These are phyloP conservation scores for Blennius ocellaris DNA, from an alignment of 2,113 vertebrate species.

Conservation along the genomic window DNA sequence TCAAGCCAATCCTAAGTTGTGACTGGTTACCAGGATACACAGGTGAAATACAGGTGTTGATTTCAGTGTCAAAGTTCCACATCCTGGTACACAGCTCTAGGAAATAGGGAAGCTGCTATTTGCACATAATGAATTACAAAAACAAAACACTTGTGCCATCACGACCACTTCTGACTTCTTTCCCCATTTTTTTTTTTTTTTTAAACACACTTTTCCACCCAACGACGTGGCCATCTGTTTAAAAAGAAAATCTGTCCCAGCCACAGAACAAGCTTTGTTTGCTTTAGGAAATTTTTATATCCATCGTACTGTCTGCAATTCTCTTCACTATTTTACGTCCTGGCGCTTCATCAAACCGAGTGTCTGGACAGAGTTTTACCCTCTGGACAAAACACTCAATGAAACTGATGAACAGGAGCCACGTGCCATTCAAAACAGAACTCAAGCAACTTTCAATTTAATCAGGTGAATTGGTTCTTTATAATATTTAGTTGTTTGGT, in stretches of 20 bases:
- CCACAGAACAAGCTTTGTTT: conserved; percentile 39
- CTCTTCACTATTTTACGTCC: conserved; percentile 30
- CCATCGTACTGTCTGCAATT: conserved; percentile 28
- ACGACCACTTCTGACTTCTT: background rate
- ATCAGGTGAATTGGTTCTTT: background rate
- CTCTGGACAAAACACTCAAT: conserved; percentile 43
- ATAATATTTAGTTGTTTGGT: background rate
- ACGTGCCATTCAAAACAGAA: background rate
- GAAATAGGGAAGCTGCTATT: background rate
- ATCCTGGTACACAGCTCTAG: background rate
- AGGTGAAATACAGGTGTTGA: conserved; percentile 14
- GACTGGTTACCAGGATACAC: background rate
- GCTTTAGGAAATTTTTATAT: conserved; percentile 27
- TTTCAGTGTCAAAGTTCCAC: background rate
- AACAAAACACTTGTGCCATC: background rate
- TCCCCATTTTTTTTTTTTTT: background rate
- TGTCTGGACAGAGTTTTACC: conserved; percentile 47
- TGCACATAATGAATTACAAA: conserved; percentile 3
- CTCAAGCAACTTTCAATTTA: too few relatives aligned
- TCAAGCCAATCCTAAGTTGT: conserved; percentile 21
- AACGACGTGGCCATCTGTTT: conserved; percentile 1
- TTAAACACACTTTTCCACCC: background rate
- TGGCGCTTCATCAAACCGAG: conserved; percentile 51
- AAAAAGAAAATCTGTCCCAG: conserved; percentile 5
- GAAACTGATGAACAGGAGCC: conserved; percentile 30